Evolutionary conservation across 2,113 vertebrate species (phyloP), one percentile per base, ranked within the genome.

Genomic region (Copsychus sechellarum): DNA sequence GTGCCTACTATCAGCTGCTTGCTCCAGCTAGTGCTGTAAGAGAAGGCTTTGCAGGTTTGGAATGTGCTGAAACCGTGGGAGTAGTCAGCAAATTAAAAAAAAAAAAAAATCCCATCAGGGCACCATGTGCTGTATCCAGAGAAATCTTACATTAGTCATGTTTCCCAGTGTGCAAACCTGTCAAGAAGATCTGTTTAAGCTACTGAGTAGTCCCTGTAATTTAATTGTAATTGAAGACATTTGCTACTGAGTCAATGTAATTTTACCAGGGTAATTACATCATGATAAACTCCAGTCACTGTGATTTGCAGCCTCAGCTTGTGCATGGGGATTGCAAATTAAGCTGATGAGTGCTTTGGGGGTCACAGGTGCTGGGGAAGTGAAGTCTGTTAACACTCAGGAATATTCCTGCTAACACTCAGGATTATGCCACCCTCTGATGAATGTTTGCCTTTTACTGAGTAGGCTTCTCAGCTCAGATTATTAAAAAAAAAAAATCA

Each of bases 191-290:
- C 92, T 79, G 79, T 95, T 95, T 87, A 90, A 94, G 62, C 71
- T 94, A 71, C 40, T 2, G 54, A 79, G 70, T 94, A 92, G 80
- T 95, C 93, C 91, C 87, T 95, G 70, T 96, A 95, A 98, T 96
- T 93, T 97, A 97, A 87, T 97, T 97, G 57, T 92, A 96, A 95
- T 94, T 96, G 90, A 96, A 91, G 95, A 86, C 82, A 94, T 95
- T 97, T 92, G 92, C 96, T 97, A 96, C 76, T 92, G 92, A 97
- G 89, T 96, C 93, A 97, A 71, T 90, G 92, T 93, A 87, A 96
- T 97, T 95, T 95, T 96, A 86, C 88, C 81, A 19, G 64, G 81
- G 70, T 97, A 97, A 97, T 97, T 97, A 95, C 93, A 94, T 96
- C 91, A 96, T 96, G 96, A 95, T 97, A 97, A 97, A 97, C 94